These are phyloP conservation scores for Morone saxatilis DNA, from an alignment of 2,113 vertebrate species.

Conservation along the genomic window DNA sequence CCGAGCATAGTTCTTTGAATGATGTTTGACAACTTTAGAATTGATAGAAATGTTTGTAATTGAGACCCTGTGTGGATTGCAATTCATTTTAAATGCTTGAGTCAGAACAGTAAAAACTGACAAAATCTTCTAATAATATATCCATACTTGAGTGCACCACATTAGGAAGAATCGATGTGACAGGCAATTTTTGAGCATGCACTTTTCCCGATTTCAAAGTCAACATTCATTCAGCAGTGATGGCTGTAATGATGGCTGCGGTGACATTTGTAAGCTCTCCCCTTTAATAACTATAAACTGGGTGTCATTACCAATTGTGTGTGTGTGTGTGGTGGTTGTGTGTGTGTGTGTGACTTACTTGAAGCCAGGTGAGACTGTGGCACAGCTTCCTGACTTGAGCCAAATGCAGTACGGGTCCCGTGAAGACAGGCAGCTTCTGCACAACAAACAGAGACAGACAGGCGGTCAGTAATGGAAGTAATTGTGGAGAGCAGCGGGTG, in stretches of 20 bases:
- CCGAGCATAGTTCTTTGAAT: not conserved
- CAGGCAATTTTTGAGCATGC: not conserved
- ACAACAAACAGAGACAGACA: constrained; percentile 34
- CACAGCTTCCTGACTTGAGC: constrained; percentile 86
- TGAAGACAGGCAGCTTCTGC: constrained; percentile 90
- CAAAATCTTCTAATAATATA: not conserved
- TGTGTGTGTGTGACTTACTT: constrained; percentile 81
- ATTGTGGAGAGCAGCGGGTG: too few relatives aligned
- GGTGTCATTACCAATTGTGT: not conserved
- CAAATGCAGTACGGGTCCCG: constrained; percentile 93
- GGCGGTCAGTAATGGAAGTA: constrained; percentile 21
- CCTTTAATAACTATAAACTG: not conserved
- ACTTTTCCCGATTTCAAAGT: not conserved
- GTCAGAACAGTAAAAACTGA: not conserved
- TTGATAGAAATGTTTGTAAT: not conserved
- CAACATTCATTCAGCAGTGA: not conserved
- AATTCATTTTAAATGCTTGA: not conserved
- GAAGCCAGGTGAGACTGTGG: constrained; percentile 79
- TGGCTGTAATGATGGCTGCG: not conserved
- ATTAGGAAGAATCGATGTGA: not conserved
- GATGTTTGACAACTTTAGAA: not conserved
- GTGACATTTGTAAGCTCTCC: not conserved
- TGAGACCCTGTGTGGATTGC: not conserved
- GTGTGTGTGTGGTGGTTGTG: constrained; percentile 18
- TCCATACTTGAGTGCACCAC: not conserved